These are phyloP conservation scores for Perizoma affinitatum DNA, from an alignment of 2,888 invertebrate species.

Conservation along the genomic window DNA sequence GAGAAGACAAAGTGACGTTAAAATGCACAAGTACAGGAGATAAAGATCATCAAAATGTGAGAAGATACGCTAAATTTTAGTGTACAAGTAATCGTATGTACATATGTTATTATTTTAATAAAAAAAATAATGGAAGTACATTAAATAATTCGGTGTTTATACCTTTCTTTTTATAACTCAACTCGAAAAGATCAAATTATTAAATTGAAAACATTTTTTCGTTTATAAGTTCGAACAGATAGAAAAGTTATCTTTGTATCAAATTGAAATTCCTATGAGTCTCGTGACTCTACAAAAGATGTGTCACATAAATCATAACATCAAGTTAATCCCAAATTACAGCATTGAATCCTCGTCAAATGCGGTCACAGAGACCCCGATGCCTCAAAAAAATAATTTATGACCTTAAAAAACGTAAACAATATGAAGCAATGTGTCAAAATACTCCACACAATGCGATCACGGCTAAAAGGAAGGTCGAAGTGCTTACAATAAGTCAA, in stretches of 20 bases:
- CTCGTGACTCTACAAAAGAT: conserved; percentile 42
- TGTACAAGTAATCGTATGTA: too few relatives aligned
- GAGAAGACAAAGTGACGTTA: too few relatives aligned
- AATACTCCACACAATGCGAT: conserved; percentile 74
- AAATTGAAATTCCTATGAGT: conserved; percentile 30
- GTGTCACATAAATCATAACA: conserved; percentile 69
- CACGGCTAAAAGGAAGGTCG: conserved; percentile 54
- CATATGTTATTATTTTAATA: too few relatives aligned
- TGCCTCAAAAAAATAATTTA: conserved; percentile 68
- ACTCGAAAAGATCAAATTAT: too few relatives aligned
- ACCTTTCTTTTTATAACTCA: too few relatives aligned
- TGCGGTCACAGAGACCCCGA: conserved; percentile 45
- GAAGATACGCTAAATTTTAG: too few relatives aligned
- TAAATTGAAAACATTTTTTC: neutral
- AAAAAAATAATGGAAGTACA: too few relatives aligned
- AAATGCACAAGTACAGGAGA: too few relatives aligned
- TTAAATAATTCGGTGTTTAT: too few relatives aligned
- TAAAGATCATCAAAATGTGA: too few relatives aligned
- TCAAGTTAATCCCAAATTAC: conserved; percentile 64
- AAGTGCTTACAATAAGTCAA: conserved; percentile 57
- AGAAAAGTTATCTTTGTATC: conserved; percentile 1
- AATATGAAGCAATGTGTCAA: conserved; percentile 79
- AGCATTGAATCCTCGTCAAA: conserved; percentile 70
- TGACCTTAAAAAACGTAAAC: conserved; percentile 67
- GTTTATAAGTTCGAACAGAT: neutral